Evolutionary conservation across 2,113 vertebrate species (phyloP).

Genomic region (Polyodon spathula): DNA sequence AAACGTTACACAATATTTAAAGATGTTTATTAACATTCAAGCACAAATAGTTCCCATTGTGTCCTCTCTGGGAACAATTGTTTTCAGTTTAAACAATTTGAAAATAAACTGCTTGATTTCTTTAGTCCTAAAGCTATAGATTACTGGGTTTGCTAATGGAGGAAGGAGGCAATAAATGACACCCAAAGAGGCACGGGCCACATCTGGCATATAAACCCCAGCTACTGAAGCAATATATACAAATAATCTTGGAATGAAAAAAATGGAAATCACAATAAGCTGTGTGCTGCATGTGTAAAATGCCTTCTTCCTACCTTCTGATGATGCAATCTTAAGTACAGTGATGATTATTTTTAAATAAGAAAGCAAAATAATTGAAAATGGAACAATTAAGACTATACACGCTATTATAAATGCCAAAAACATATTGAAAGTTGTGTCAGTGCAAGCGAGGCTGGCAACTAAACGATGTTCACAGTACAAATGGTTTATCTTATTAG

Average conservation of each 20-base stretch:
- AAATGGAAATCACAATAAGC: not conserved
- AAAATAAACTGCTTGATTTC: not conserved
- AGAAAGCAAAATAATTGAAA: not conserved
- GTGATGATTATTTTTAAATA: not conserved
- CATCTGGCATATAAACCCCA: not conserved
- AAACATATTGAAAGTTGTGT: too few relatives aligned
- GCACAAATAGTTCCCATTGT: too few relatives aligned
- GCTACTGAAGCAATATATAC: not conserved
- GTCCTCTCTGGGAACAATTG: too few relatives aligned
- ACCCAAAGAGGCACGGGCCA: not conserved
- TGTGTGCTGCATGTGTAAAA: conserved; percentile 2
- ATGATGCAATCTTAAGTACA: not conserved
- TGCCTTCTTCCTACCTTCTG: not conserved
- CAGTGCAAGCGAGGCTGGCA: too few relatives aligned
- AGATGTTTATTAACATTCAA: too few relatives aligned
- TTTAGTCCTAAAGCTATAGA: conserved; percentile 2
- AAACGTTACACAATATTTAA: too few relatives aligned
- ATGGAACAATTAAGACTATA: not conserved
- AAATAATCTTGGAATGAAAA: conserved; percentile 3
- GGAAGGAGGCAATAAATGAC: not conserved
- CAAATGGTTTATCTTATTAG: too few relatives aligned
- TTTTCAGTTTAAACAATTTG: not conserved
- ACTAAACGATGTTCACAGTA: too few relatives aligned
- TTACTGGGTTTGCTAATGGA: not conserved
- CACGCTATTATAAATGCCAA: not conserved